phyloP scores from a whole-genome alignment of 1,140 invertebrate species.

The Hycleus cichorii region DNA sequence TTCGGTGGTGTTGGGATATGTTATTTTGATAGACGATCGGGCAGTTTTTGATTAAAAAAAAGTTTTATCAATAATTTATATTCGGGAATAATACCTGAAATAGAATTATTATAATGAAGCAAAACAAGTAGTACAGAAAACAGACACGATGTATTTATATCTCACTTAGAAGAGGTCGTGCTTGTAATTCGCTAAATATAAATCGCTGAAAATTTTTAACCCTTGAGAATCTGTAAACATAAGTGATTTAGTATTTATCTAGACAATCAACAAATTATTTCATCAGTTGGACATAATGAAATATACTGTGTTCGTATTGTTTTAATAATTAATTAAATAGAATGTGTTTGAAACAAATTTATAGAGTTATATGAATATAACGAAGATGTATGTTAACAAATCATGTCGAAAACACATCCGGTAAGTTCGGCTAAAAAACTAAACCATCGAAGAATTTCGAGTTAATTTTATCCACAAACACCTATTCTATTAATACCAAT shows the following conservation, averaged over 20 bases:
- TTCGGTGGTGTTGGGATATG: background rate
- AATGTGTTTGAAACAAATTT: too few species aligned
- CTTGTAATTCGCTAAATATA: constrained; percentile 34
- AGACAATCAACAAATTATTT: too few species aligned
- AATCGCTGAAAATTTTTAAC: constrained; percentile 28
- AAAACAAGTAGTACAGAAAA: constrained; percentile 32
- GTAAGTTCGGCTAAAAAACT: too few species aligned
- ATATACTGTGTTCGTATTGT: too few species aligned
- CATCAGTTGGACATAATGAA: too few species aligned
- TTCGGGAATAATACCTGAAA: constrained; percentile 5
- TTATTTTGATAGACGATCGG: background rate
- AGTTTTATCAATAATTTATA: background rate
- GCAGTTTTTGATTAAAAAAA: background rate
- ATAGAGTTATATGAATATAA: too few species aligned
- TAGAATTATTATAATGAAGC: constrained; percentile 28
- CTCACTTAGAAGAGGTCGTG: constrained; percentile 33
- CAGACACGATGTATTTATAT: constrained; percentile 30
- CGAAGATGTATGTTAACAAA: too few species aligned
- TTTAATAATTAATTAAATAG: too few species aligned
- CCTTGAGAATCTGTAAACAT: constrained; percentile 12
- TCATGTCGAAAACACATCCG: too few species aligned
- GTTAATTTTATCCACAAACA: too few species aligned
- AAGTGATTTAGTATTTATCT: background rate
- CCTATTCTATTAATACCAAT: too few species aligned
- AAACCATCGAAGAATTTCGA: too few species aligned